Percentiles rank a stretch among this genome's conserved stretches.
Conservation (phyloP, 1,140 invertebrate species). For the Lepidurus packardi region DNA sequence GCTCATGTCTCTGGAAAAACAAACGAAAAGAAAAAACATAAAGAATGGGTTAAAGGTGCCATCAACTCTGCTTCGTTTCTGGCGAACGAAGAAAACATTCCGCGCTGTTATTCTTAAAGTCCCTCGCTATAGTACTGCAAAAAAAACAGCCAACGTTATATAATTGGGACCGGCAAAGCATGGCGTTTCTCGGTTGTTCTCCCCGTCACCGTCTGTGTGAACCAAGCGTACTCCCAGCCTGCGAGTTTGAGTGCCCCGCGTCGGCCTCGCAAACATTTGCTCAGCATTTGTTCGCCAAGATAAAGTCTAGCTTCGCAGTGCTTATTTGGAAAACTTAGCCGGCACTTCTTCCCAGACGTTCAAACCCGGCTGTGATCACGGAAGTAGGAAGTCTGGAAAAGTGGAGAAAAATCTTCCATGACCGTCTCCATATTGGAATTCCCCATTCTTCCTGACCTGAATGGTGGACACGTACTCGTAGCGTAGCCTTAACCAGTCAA, state of each 20-base stretch:
- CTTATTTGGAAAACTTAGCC: constrained; percentile 19
- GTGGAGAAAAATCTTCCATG: neutral
- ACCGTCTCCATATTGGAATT: neutral
- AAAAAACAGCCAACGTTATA: neutral
- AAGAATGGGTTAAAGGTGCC: constrained; percentile 13
- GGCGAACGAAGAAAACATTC: neutral
- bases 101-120: neutral
- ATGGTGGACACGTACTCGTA: no score
- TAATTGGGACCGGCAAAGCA: neutral
- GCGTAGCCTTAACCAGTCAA: no score
- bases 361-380: neutral
- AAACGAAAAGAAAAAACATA: constrained; percentile 19
- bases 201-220: neutral
- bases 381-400: neutral
- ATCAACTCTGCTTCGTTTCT: neutral
- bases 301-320: constrained; percentile 9
- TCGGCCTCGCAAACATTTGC: neutral
- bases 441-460: neutral
- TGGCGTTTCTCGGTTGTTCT: constrained; percentile 6
- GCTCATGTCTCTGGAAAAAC: constrained; percentile 72
- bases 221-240: neutral
- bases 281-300: neutral
- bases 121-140: neutral
- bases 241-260: neutral
- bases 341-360: constrained; percentile 8